These are phyloP conservation scores for Heliconius nattereri DNA, from an alignment of 1,140 invertebrate species.

Conservation along the genomic window DNA sequence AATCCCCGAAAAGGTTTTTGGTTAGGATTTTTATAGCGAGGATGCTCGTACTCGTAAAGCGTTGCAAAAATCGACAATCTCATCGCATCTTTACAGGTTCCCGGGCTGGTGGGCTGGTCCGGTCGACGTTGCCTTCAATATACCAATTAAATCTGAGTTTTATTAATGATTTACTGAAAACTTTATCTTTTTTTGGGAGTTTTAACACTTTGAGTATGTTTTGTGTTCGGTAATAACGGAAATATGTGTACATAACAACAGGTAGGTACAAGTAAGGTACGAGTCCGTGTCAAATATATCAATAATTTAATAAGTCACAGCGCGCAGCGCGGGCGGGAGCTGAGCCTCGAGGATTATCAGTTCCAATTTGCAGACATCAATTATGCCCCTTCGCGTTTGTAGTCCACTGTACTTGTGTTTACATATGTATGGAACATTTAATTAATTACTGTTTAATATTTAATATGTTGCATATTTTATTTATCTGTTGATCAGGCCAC, in stretches of 20 bases:
- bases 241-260: too few species aligned
- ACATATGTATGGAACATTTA: not conserved
- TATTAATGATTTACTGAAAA: not conserved
- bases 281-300: not conserved
- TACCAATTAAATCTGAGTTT: not conserved
- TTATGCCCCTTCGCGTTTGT: not conserved
- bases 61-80: not conserved
- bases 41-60: constrained; percentile 2
- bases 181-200: not conserved
- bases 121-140: not conserved
- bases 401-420: not conserved
- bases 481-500: too few species aligned
- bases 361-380: constrained; percentile 8
- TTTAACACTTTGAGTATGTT: not conserved
- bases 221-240: too few species aligned
- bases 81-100: not conserved
- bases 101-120: not conserved
- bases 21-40: constrained; percentile 17
- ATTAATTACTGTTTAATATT: not conserved
- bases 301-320: constrained; percentile 7
- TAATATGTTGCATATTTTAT: too few species aligned
- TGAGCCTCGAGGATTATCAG: not conserved
- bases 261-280: too few species aligned
- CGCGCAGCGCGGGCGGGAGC: not conserved
- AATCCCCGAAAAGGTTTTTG: constrained; percentile 14